Base-by-base conservation (phyloP, 1,140 invertebrate genomes). In the Lepidotrigona ventralis region DNA sequence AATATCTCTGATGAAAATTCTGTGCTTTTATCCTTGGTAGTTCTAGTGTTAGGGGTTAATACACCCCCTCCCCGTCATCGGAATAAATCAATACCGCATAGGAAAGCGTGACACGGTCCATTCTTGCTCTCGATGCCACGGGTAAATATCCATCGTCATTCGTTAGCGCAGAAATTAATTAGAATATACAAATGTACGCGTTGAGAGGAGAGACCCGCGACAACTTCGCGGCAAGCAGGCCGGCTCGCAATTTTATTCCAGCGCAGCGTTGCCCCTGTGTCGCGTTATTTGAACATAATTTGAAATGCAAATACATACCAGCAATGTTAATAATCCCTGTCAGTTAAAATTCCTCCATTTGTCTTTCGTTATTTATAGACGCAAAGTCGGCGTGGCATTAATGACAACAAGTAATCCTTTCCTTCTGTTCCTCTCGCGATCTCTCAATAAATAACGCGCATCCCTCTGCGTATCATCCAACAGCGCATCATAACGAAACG, bases 301-400 rank as follows among this genome's bases (percentile, higher is more conserved):
- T 70, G n/a, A 71, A 79, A 79, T 60, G 68, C 68, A 79, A 79
- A 79, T 54, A 46, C 15, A 79, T 54, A 46, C 15, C 15, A 11
- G 2, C 19, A 9, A 33, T 15, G 12, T 54, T 68, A 69, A 79
- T 79, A 79, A 79, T 79, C 51, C 23, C 19, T 15, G n/a, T 17
- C n/a, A 39, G 68, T 71, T 51, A 58, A 79, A 71, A 79, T 79
- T 79, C 68, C 66, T 58, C 12, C 68, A 39, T 70, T 51, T 46
- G 54, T 26, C 53, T 23, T 71, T 23, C n/a, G 12, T 17, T 70
- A 29, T 46, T 56, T 70, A 70, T 66, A 58, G 23, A 56, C 23
- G 26, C 26, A n/a, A 58, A 60, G 64, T 14, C 56, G 46, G n/a
- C 39, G 63, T 63, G 46, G n/a, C 39, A 63, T 63, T 64, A 39